Percentiles rank a stretch among this genome's conserved stretches.
Evolutionary conservation across 2,888 invertebrate genomes (phyloP).

Genomic region (Plebejus argus): DNA sequence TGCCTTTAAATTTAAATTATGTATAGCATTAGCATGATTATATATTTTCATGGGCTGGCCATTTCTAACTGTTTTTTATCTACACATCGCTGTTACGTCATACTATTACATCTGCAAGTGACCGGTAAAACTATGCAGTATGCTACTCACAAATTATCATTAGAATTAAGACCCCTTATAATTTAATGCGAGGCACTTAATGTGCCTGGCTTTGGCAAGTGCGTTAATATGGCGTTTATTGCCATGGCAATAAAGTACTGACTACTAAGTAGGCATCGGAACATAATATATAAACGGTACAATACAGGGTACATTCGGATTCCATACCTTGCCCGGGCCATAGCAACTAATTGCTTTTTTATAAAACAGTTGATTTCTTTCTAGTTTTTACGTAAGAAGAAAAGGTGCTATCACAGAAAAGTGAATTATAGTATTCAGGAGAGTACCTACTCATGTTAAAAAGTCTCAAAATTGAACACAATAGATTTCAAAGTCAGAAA

Average conservation of each 20-base stretch:
- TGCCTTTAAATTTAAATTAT: neutral
- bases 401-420: too few species aligned
- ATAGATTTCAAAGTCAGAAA: too few species aligned
- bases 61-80: constrained; percentile 7
- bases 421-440: too few species aligned
- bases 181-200: neutral
- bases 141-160: neutral
- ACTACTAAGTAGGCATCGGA: neutral
- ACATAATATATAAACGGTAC: too few species aligned
- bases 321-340: too few species aligned
- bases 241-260: neutral
- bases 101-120: neutral
- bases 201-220: too few species aligned
- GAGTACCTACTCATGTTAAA: too few species aligned
- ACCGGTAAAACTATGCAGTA: neutral
- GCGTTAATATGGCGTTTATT: neutral
- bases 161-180: neutral
- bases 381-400: too few species aligned
- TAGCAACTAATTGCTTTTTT: too few species aligned
- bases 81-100: constrained; percentile 16
- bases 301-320: too few species aligned
- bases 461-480: too few species aligned
- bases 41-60: constrained; percentile 39
- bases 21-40: constrained; percentile 41
- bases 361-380: too few species aligned